phyloP scores from a whole-genome alignment of 1,140 invertebrate genomes.

The Monochamus saltuarius region DNA sequence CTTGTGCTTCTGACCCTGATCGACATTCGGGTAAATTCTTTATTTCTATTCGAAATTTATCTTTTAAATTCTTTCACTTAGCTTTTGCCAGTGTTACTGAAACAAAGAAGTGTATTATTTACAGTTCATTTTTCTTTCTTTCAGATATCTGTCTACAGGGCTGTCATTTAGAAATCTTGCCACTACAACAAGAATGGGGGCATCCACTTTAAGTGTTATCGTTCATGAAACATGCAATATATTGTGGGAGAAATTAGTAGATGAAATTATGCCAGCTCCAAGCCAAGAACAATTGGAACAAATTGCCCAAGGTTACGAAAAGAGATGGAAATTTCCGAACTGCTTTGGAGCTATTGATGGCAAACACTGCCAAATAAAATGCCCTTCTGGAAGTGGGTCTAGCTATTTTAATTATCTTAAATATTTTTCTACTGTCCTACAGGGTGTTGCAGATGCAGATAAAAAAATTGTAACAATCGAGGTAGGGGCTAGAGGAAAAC shows the following conservation, averaged over 20 bases:
- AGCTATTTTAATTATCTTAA: slow-evolving; percentile 22
- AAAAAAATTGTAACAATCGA: slow-evolving; percentile 22
- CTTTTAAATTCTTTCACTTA: slow-evolving; percentile 2
- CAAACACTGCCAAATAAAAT: slow-evolving; percentile 16
- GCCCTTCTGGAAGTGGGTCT: slow-evolving; percentile 10
- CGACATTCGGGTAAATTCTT: too few relatives aligned
- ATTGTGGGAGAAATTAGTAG: slow-evolving; percentile 12
- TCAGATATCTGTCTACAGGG: slow-evolving; percentile 22
- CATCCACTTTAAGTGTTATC: slow-evolving; percentile 12
- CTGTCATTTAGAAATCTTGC: slow-evolving; percentile 18
- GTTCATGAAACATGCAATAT: slow-evolving; percentile 2
- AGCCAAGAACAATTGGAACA: slow-evolving; percentile 6
- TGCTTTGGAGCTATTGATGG: slow-evolving; percentile 9
- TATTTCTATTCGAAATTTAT: too few relatives aligned
- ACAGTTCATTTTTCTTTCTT: neutral
- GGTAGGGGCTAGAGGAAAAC: slow-evolving; percentile 7
- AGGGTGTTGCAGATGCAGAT: slow-evolving; percentile 18
- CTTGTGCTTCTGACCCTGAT: too few relatives aligned
- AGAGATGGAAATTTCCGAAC: slow-evolving; percentile 18
- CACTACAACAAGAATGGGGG: slow-evolving; percentile 10
- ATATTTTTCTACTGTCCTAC: slow-evolving; percentile 16
- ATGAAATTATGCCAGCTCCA: slow-evolving; percentile 10
- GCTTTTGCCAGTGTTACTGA: neutral
- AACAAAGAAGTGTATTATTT: neutral
- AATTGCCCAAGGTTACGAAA: neutral